Conservation (phyloP, 2,113 vertebrate genomes). For the Cranoglanis bouderius region DNA sequence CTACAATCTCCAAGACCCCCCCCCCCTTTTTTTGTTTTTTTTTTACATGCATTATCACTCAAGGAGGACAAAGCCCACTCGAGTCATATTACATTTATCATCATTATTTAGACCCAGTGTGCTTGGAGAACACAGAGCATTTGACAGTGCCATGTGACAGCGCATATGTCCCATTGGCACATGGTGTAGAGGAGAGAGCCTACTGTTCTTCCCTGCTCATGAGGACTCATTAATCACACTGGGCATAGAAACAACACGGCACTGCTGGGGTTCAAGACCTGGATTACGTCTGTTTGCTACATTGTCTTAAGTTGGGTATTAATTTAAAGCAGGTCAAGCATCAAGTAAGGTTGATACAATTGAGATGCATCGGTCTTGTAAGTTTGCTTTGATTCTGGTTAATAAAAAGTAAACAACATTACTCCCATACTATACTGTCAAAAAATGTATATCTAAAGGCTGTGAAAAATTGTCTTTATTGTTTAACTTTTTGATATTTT, state of each 20-base stretch:
- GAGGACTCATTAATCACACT: slow-evolving; percentile 10
- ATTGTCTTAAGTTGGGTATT: neutral
- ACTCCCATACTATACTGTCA: neutral
- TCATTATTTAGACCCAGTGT: neutral
- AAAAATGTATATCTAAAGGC: no score
- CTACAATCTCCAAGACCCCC: neutral
- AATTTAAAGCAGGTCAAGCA: neutral
- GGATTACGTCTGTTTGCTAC: neutral
- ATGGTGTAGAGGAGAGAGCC: neutral
- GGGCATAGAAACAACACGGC: neutral
- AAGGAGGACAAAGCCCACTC: neutral
- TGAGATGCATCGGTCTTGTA: neutral
- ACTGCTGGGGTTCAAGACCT: neutral
- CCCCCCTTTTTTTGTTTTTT: neutral
- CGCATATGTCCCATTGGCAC: slow-evolving; percentile 23
- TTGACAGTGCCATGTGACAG: slow-evolving; percentile 18
- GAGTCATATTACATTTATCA: slow-evolving; percentile 32
- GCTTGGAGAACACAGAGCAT: neutral
- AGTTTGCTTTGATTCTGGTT: neutral
- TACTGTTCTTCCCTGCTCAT: neutral
- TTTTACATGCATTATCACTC: neutral
- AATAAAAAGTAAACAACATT: neutral
- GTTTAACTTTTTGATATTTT: no score
- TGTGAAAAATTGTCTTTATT: no score
- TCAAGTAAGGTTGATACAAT: neutral